Conservation (phyloP, 2,113 vertebrate species). For the Psammodynastes pulverulentus region DNA sequence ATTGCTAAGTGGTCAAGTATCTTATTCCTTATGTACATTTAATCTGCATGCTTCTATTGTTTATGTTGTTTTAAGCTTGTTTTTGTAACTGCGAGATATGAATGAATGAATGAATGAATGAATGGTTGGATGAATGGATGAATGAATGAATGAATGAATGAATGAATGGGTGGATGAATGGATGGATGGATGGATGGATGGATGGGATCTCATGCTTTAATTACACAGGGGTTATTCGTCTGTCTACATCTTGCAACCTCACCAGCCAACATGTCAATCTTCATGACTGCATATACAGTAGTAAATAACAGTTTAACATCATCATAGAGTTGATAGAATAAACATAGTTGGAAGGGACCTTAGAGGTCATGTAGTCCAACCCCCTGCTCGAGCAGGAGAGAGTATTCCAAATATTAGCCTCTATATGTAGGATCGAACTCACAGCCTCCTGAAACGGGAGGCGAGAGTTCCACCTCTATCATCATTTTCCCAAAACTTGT, state of each 20-base stretch:
- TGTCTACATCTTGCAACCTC: background rate
- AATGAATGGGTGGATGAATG: no score
- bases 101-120: no score
- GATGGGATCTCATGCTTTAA: background rate
- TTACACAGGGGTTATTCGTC: background rate
- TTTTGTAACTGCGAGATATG: background rate
- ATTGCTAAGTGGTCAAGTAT: background rate
- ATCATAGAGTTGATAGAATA: no score
- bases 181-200: background rate
- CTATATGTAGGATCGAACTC: no score
- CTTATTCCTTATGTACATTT: background rate
- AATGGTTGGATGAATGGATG: background rate
- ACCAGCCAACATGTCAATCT: background rate
- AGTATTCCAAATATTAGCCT: no score
- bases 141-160: background rate
- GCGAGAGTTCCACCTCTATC: no score
- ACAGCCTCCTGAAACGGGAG: no score
- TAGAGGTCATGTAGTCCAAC: no score
- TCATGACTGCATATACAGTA: background rate
- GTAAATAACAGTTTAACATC: background rate
- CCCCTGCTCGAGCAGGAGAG: no score
- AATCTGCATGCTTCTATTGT: background rate
- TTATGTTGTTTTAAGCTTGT: background rate
- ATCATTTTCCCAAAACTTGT: background rate
- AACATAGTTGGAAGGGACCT: no score